Percentiles rank a stretch among this genome's conserved stretches.
Evolutionary conservation across 2,113 vertebrate genomes (phyloP).

Genomic region (Peromyscus maniculatus): DNA sequence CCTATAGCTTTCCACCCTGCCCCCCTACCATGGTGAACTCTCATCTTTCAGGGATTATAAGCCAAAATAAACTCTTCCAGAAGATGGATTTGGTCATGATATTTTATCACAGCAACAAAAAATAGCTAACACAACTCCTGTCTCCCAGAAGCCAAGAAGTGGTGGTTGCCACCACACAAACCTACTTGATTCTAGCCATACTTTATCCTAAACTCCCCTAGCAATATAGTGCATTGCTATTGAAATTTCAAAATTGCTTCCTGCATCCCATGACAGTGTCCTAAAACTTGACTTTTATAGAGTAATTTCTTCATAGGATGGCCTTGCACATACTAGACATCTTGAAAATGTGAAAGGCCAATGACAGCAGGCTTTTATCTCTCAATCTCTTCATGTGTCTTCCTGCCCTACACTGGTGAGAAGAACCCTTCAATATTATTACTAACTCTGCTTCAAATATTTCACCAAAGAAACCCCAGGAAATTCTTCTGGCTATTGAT

Average conservation of each 20-base stretch:
- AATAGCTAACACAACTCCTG: neutral
- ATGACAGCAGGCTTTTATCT: neutral
- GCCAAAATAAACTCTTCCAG: neutral
- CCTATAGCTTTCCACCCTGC: neutral
- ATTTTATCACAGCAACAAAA: neutral
- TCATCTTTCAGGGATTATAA: no score
- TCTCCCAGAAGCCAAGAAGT: neutral
- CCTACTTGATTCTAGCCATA: neutral
- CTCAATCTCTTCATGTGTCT: neutral
- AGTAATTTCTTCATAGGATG: slow-evolving; percentile 3
- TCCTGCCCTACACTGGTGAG: neutral
- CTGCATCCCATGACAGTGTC: neutral
- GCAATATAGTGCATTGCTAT: neutral
- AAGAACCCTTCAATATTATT: neutral
- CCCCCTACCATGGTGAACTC: neutral
- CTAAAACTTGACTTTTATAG: slow-evolving; percentile 4
- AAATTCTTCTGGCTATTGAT: slow-evolving; percentile 7
- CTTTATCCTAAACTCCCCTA: slow-evolving; percentile 20
- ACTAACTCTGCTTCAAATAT: neutral
- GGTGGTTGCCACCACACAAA: neutral
- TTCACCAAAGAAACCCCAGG: slow-evolving; percentile 11
- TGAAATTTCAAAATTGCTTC: slow-evolving; percentile 14
- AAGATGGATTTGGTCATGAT: neutral
- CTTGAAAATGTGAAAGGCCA: slow-evolving; percentile 22
- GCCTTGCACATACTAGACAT: neutral